A percentile compares a stretch with the other conserved stretches of the same genome.
phyloP scores from a whole-genome alignment of 2,797 vertebrate genomes.

The Echeneis naucrates region DNA sequence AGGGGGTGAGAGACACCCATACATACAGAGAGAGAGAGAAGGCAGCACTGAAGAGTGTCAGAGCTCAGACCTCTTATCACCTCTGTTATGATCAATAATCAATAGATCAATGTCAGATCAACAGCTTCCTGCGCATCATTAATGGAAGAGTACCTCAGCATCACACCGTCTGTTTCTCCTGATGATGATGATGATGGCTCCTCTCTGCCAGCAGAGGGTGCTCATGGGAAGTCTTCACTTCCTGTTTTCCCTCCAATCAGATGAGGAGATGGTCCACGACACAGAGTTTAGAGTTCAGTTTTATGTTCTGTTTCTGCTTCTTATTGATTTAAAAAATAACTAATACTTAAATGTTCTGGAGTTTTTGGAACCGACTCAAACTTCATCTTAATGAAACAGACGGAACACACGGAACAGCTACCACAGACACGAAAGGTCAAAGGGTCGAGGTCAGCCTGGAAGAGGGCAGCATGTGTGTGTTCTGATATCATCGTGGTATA shows the following conservation, averaged over 20 bases:
- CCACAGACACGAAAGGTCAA: constrained; percentile 57
- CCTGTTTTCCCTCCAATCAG: neutral
- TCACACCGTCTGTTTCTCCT: constrained; percentile 12
- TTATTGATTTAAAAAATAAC: too few relatives aligned
- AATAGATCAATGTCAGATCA: constrained; percentile 29
- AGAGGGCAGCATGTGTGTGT: neutral
- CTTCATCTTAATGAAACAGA: too few relatives aligned
- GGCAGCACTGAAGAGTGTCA: constrained; percentile 37
- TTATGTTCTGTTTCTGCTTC: too few relatives aligned
- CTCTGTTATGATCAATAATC: constrained; percentile 46
- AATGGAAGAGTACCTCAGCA: constrained; percentile 1
- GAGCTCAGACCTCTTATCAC: constrained; percentile 41
- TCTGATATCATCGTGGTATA: too few relatives aligned
- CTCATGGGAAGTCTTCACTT: neutral
- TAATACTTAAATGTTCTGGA: too few relatives aligned
- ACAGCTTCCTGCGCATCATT: neutral
- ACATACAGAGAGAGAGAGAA: constrained; percentile 27
- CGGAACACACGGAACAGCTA: too few relatives aligned
- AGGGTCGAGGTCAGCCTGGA: constrained; percentile 38
- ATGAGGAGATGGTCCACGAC: neutral
- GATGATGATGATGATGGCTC: neutral
- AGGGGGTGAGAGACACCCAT: constrained; percentile 51
- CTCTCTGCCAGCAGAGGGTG: constrained; percentile 3
- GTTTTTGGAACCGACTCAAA: too few relatives aligned
- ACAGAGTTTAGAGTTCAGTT: too few relatives aligned